Evolutionary conservation across 1,140 invertebrate genomes (phyloP), one percentile per base, ranked within the genome.

Genomic region (Drosophila simulans): DNA sequence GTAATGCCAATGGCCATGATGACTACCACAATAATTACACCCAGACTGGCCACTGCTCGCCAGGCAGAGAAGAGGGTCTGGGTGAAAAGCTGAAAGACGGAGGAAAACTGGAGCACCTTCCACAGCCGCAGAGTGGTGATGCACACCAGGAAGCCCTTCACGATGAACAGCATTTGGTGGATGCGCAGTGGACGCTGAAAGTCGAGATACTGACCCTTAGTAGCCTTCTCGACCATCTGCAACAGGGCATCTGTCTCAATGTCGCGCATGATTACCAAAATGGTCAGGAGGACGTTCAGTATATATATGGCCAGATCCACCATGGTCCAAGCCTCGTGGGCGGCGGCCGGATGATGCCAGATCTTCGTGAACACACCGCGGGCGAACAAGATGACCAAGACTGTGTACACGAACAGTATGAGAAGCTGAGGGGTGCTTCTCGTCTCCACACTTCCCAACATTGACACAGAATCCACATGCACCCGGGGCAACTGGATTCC

Each of bases 101-200:
- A 48, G 40, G 90, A 75, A n/a, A 91, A 91, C 51, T 88, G 83
- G 1, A 91, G 51, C 1, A 91, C 71, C 25, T 90, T 88, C 90
- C 90, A 91, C 17, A 91, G 31, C 0, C 90, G 82, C 45, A 91
- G 3, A 0, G 90, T 91, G n/a, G 90, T 75, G 4, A 88, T 4
- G 17, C 55, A 54, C 12, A 91, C 45, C 0, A 91, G 77, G 10
- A 91, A 73, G 1, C 85, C 90, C 22, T 69, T 5, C 1, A 66
- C 8, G 0, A 80, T 5, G 1, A 1, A 25, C n/a, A 34, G 22
- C 0, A 58, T 0, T 4, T 34, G 4, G 5, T 76, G 51, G 2
- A 88, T 3, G 0, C 54, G 56, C 13, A 56, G 10, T 5, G 76
- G 75, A 0, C 55, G 31, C 0, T 64, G 58, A 8, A 85, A 78